phyloP scores from a whole-genome alignment of 2,888 invertebrate genomes.

The Phragmatobia fuliginosa region DNA sequence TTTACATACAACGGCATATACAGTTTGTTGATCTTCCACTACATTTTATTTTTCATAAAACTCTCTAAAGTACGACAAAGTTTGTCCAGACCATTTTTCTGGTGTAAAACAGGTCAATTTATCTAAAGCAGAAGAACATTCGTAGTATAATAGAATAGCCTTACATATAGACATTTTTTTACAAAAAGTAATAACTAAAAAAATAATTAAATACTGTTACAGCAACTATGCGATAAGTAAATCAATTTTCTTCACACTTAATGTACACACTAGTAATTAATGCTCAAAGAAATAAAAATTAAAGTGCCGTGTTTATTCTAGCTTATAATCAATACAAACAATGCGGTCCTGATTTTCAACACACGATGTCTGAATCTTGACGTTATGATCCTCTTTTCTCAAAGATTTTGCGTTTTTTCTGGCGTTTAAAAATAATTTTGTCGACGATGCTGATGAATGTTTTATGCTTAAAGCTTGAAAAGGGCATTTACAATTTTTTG shows the following conservation, averaged over 20 bases:
- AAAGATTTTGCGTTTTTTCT: neutral
- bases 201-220: too few relatives aligned
- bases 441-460: neutral
- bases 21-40: neutral
- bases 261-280: neutral
- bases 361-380: slow-evolving; percentile 47
- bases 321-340: slow-evolving; percentile 59
- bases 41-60: neutral
- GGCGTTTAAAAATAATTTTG: neutral
- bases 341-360: slow-evolving; percentile 64
- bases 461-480: neutral
- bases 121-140: neutral
- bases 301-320: neutral
- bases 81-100: neutral
- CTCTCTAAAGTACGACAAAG: too few relatives aligned
- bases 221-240: neutral
- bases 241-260: neutral
- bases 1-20: too few relatives aligned
- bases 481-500: neutral
- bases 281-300: neutral
- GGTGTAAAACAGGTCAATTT: too few relatives aligned
- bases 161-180: neutral
- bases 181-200: too few relatives aligned
- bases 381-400: neutral
- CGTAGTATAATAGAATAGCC: neutral